phyloP scores from a whole-genome alignment of 1,140 invertebrate genomes.

The Zaprionus camerounensis region DNA sequence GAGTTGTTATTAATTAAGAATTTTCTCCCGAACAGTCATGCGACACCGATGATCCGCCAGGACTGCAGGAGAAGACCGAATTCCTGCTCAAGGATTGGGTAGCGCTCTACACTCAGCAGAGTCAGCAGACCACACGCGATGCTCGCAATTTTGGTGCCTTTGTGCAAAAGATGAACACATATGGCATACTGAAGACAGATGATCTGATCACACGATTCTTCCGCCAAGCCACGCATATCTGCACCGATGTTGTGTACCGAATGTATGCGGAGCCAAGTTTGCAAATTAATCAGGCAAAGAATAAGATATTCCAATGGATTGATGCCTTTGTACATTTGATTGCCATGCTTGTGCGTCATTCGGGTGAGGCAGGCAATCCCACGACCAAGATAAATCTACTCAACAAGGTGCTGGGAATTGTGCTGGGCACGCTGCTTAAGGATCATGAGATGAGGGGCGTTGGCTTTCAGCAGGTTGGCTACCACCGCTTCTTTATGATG shows the following conservation, averaged over 20 bases:
- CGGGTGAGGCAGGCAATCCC: conserved; percentile 93
- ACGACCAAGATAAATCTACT: conserved; percentile 98
- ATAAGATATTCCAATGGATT: conserved; percentile 97
- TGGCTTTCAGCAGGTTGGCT: conserved; percentile 98
- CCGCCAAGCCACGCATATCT: conserved; percentile 97
- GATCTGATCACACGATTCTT: conserved; percentile 99
- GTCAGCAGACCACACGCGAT: conserved; percentile 91
- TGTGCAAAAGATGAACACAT: conserved; percentile 98
- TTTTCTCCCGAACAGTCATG: conserved; percentile 85
- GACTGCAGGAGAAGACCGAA: conserved; percentile 97
- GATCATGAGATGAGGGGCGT: conserved; percentile 95
- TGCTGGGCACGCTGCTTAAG: conserved; percentile 96
- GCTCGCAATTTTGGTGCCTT: conserved; percentile 97
- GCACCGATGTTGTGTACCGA: conserved; percentile 97
- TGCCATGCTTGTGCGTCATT: conserved; percentile 97
- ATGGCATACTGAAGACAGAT: conserved; percentile 98
- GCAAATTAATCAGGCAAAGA: conserved; percentile 88
- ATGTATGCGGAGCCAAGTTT: conserved; percentile 86
- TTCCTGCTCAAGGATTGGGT: conserved; percentile 98
- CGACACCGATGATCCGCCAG: conserved; percentile 96
- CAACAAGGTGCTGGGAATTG: conserved; percentile 98
- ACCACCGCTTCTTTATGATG: conserved; percentile 98
- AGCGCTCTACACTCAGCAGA: conserved; percentile 89
- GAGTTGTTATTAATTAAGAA: neutral
- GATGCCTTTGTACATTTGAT: conserved; percentile 98